phyloP scores from a whole-genome alignment of 2,113 vertebrate species.

The Agapornis roseicollis region DNA sequence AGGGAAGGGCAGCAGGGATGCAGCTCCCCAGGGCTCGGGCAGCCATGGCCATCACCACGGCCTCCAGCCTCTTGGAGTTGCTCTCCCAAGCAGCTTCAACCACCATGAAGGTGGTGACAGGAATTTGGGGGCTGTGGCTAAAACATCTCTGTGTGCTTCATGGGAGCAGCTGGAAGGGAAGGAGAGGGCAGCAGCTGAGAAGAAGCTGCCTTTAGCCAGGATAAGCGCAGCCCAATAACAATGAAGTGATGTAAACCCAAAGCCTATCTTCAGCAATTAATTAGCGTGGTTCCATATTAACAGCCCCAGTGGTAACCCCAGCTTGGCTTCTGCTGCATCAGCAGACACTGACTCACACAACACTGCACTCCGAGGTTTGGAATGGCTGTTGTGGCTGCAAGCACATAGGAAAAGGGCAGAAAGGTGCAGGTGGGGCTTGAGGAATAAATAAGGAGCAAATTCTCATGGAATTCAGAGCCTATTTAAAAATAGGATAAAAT shows the following conservation, averaged over 20 bases:
- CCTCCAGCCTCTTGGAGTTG: background rate
- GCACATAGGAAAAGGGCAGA: background rate
- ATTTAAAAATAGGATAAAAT: background rate
- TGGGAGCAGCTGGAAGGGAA: slow-evolving; percentile 17
- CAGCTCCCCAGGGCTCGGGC: background rate
- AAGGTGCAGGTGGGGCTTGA: background rate
- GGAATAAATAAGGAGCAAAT: background rate
- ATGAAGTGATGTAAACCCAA: background rate
- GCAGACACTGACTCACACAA: background rate
- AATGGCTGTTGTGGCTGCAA: background rate
- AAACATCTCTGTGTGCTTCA: background rate
- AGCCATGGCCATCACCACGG: rapidly evolving
- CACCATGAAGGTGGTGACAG: background rate
- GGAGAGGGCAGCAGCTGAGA: slow-evolving; percentile 32
- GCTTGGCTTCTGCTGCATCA: background rate
- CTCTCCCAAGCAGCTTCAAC: slow-evolving; percentile 24
- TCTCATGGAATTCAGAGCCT: background rate
- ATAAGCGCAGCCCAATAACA: background rate
- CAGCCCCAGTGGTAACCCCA: background rate
- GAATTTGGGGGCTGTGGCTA: background rate
- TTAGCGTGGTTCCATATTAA: background rate
- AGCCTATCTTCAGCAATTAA: background rate
- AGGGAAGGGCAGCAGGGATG: background rate
- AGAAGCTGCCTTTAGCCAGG: background rate
- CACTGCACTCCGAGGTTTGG: background rate